Conservation (phyloP, 2,888 invertebrate genomes). For the Protonemura montana region DNA sequence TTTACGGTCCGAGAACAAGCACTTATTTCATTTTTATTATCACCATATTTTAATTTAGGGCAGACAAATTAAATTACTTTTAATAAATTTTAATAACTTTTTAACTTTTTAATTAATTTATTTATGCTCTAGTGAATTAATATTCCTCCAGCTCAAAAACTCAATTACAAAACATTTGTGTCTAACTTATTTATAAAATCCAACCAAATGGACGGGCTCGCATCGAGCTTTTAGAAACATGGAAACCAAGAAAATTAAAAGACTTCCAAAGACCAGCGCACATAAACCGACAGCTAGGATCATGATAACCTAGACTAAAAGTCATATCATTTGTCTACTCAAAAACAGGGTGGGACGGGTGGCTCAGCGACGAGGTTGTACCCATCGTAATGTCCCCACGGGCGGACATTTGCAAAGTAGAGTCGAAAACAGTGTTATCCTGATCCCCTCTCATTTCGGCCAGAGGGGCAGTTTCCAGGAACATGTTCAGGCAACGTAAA, state of each 20-base stretch:
- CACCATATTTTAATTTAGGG: not conserved
- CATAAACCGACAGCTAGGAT: too few relatives aligned
- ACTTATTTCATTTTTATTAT: not conserved
- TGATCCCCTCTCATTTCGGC: not conserved
- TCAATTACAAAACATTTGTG: slow-evolving; percentile 1
- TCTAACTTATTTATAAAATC: not conserved
- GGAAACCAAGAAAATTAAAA: not conserved
- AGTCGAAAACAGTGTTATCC: not conserved
- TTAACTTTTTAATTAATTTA: not conserved
- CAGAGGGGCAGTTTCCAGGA: not conserved
- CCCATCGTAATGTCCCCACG: not conserved
- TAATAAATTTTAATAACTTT: not conserved
- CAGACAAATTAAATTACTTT: not conserved
- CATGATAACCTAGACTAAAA: not conserved
- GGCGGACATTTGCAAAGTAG: not conserved
- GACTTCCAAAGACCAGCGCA: too few relatives aligned
- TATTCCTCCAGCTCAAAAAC: not conserved
- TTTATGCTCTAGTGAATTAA: not conserved
- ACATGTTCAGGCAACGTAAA: not conserved
- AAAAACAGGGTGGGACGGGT: not conserved
- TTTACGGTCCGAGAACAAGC: not conserved
- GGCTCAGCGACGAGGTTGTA: not conserved
- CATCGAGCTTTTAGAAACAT: too few relatives aligned
- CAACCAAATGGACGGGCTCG: too few relatives aligned
- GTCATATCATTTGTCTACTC: not conserved